Conservation (phyloP, 53 echinoderm and acorn worm species). For the Mesocentrotus franciscanus region DNA sequence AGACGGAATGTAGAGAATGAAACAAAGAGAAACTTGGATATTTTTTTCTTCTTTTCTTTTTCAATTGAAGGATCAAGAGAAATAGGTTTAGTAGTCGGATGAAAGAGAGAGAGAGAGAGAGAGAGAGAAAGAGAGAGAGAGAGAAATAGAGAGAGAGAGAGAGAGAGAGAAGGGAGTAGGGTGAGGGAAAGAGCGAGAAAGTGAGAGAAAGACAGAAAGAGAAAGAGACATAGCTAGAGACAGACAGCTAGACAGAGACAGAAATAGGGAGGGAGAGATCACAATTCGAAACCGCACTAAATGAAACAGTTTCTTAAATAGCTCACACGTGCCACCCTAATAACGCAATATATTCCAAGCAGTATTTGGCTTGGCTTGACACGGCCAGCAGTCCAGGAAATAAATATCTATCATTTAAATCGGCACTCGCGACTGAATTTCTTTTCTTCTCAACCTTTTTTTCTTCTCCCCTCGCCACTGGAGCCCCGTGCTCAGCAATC, state of each 20-base stretch:
- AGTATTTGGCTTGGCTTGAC: not conserved
- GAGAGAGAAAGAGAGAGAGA: no score
- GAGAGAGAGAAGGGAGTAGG: no score
- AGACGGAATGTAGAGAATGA: no score
- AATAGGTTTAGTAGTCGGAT: no score
- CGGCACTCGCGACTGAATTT: constrained; percentile 8
- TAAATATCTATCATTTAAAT: constrained; percentile 49
- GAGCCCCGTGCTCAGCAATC: constrained; percentile 29
- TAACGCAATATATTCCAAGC: constrained; percentile 34
- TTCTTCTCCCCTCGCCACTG: not conserved
- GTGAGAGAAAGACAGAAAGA: no score
- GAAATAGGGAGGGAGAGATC: not conserved
- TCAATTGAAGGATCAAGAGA: no score
- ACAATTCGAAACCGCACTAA: constrained; percentile 12
- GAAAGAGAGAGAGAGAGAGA: no score
- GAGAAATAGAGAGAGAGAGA: no score
- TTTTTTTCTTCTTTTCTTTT: no score
- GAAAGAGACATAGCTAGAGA: not conserved
- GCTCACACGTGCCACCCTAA: constrained; percentile 43
- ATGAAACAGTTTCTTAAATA: constrained; percentile 54
- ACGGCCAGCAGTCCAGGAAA: not conserved
- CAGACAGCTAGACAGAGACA: not conserved
- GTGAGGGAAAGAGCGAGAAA: no score
- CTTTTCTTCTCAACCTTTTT: constrained; percentile 20
- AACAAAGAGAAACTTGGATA: no score